Conservation (phyloP, 2,113 vertebrate genomes). For the Solea solea region DNA sequence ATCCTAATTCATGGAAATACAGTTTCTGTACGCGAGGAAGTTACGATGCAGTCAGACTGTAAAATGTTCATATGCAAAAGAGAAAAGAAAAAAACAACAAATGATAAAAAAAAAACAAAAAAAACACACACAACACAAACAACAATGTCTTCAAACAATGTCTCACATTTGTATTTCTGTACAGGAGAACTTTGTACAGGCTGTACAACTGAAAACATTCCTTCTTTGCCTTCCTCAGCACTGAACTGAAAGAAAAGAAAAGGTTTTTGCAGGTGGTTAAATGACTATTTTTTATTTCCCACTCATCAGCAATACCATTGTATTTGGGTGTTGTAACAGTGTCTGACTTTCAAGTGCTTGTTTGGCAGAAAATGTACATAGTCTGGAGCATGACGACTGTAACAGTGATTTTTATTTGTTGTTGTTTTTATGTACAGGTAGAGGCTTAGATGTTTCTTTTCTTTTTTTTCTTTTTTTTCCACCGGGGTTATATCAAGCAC, state of each 20-base stretch:
- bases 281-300: conserved; percentile 74
- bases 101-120: neutral
- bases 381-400: conserved; percentile 86
- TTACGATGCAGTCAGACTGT: conserved; percentile 91
- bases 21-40: conserved; percentile 90
- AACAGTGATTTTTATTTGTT: conserved; percentile 61
- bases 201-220: conserved; percentile 92
- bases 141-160: conserved; percentile 86
- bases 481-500: conserved; percentile 73
- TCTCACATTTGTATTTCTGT: conserved; percentile 90
- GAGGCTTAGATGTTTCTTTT: conserved; percentile 65
- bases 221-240: conserved; percentile 90
- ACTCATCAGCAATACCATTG: conserved; percentile 90
- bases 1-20: conserved; percentile 90
- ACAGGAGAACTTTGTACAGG: conserved; percentile 90
- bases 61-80: conserved; percentile 94
- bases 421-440: conserved; percentile 73
- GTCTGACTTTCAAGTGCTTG: conserved; percentile 85
- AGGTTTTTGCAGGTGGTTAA: conserved; percentile 80
- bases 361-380: conserved; percentile 84
- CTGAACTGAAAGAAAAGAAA: conserved; percentile 80
- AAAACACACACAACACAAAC: neutral
- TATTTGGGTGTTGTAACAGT: conserved; percentile 87
- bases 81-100: neutral
- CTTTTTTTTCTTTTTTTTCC: conserved; percentile 65